Evolutionary conservation across 2,797 vertebrate species (phyloP).

Genomic region (Alectoris magna): DNA sequence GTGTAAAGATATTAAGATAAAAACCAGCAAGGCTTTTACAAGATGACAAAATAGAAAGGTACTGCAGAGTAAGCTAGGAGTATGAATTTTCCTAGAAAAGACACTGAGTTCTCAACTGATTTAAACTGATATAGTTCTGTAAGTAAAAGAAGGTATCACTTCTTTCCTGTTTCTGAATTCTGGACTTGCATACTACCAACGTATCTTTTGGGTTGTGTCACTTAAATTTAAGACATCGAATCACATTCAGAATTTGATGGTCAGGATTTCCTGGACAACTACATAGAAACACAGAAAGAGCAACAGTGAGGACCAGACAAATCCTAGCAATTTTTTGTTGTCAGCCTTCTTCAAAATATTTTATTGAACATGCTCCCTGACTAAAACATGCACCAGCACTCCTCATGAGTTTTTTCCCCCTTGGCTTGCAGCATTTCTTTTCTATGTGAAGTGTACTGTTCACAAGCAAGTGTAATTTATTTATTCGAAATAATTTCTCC

Average conservation of each 20-base stretch:
- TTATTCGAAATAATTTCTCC: background rate
- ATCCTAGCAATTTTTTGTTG: background rate
- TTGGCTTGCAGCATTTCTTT: background rate
- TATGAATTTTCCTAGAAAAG: background rate
- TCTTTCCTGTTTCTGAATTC: background rate
- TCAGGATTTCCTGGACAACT: background rate
- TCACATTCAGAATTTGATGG: background rate
- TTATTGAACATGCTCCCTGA: background rate
- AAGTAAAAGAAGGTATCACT: background rate
- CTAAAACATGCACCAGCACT: background rate
- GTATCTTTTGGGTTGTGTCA: background rate
- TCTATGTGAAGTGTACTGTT: background rate
- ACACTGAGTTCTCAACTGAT: background rate
- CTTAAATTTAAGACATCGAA: background rate
- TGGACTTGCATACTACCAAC: background rate
- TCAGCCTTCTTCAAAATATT: background rate
- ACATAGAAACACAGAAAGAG: background rate
- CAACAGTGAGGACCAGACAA: background rate
- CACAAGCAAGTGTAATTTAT: background rate
- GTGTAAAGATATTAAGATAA: background rate
- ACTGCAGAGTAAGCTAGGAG: constrained; percentile 6
- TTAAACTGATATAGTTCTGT: background rate
- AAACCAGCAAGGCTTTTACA: constrained; percentile 16
- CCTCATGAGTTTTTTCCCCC: background rate
- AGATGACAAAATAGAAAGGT: constrained; percentile 11